Percentiles rank a stretch among this genome's conserved stretches.
These are phyloP conservation scores for Amphiduros pacificus DNA, from an alignment of 2,888 invertebrate species.

Conservation along the genomic window DNA sequence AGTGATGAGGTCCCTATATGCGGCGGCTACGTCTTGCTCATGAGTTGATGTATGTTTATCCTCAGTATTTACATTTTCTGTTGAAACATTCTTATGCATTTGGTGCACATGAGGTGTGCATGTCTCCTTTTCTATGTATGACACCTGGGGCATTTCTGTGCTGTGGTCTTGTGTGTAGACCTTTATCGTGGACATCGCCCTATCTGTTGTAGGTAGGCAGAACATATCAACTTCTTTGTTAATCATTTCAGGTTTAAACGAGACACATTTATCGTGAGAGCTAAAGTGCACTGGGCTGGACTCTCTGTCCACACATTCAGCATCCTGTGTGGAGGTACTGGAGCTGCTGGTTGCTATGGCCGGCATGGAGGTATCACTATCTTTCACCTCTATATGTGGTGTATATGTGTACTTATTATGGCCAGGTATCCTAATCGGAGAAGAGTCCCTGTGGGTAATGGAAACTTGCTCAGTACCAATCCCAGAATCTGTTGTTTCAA, in stretches of 20 bases:
- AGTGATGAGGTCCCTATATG: conserved; percentile 19
- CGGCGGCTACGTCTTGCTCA: conserved; percentile 25
- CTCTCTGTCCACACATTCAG: neutral
- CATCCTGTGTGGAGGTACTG: neutral
- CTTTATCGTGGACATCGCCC: neutral
- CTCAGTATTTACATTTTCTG: conserved; percentile 24
- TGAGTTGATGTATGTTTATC: conserved; percentile 27
- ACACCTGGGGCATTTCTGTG: conserved; percentile 20
- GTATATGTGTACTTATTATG: conserved; percentile 5
- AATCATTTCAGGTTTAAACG: neutral
- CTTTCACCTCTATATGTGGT: neutral
- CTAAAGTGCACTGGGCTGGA: neutral
- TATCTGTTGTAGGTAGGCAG: neutral
- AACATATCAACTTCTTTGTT: neutral
- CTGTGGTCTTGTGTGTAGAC: neutral
- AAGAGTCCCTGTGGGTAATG: conserved; percentile 10
- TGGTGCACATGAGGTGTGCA: conserved; percentile 23
- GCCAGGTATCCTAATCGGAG: conserved; percentile 3
- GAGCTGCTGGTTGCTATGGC: neutral
- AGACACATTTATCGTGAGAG: neutral
- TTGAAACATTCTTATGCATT: conserved; percentile 30
- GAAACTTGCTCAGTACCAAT: no score
- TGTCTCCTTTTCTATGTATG: conserved; percentile 29
- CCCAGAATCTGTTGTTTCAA: no score
- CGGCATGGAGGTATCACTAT: neutral